Percentiles rank a stretch among this genome's conserved stretches.
Evolutionary conservation across 92 coral and sea anemone genomes (phyloP).

Genomic region (Siderastrea siderea): DNA sequence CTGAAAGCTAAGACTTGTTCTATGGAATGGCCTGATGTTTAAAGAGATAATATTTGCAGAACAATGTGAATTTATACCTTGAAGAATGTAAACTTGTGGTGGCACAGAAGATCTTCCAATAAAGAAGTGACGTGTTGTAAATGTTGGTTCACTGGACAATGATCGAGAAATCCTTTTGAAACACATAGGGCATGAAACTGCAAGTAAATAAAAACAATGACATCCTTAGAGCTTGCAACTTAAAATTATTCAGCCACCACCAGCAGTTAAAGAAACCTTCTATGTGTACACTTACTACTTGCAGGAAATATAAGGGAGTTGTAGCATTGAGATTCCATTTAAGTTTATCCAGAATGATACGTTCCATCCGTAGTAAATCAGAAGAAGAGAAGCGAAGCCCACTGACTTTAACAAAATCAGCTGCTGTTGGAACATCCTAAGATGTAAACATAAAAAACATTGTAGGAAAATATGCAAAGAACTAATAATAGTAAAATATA

Average conservation of each 20-base stretch:
- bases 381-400: conserved; percentile 94
- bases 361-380: conserved; percentile 99
- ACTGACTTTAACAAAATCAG: conserved; percentile 93
- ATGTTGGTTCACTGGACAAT: conserved; percentile 84
- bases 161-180: conserved; percentile 88
- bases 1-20: too few species aligned
- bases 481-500: not conserved
- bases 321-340: conserved; percentile 93
- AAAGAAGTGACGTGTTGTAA: conserved; percentile 80
- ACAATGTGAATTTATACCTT: conserved; percentile 65
- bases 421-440: conserved; percentile 89
- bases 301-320: conserved; percentile 92
- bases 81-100: conserved; percentile 83
- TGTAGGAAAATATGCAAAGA: not conserved
- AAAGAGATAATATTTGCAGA: too few species aligned
- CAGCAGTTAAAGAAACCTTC: not conserved
- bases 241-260: not conserved
- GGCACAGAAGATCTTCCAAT: conserved; percentile 88
- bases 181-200: conserved; percentile 93
- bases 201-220: conserved; percentile 7
- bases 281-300: conserved; percentile 85
- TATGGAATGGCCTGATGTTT: too few species aligned
- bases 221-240: not conserved
- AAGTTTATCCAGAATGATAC: conserved; percentile 93
- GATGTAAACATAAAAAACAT: not conserved